Evolutionary conservation across 2,888 invertebrate genomes (phyloP), one percentile per base, ranked within the genome.

Genomic region (Strigamia crassipes): DNA sequence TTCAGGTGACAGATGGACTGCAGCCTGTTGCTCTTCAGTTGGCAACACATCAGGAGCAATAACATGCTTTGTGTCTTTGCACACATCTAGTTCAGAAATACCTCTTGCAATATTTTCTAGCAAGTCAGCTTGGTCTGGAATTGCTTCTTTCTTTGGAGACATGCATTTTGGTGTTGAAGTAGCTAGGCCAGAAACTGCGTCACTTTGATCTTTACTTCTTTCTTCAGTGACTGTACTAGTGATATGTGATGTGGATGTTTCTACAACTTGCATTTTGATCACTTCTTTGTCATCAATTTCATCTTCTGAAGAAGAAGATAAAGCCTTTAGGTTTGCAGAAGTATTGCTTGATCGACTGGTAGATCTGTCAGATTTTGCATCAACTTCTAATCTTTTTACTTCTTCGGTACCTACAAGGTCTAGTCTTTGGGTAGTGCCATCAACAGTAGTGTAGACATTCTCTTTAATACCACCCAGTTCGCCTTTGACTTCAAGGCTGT

Each of bases 391-490:
- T 73, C 73, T 27, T 80, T 80, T 80, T 18, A 46, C 23, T 12
- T 51, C 51, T 73, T 61, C 66, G 1, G 77, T 78, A 0, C 81
- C 81, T 12, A 81, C 9, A 8, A 77, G 78, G 46, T 81, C 81
- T 42, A 81, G 23, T 81, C 81, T 34, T 46, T 77, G 81, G 12
- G 81, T 81, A 1, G 81, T 81, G 31, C 81, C 81, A 41, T 81
- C 81, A 10, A 81, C 78, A 27, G 81, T 81, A 6, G 73, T 34
- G 18, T 81, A 78, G 31, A 81, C 41, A 61, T 81, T 81, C 23
- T 81, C 81, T 42, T 73, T 81, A 78, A 42, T 13, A 42, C 77
- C 81, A n/a, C 13, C 66, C 2, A 2, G 21, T 73, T 81, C 61
- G 0, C 38, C n/a, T 81, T 66, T 81, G 12, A 13, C 56, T 12